phyloP scores from a whole-genome alignment of 2,797 vertebrate genomes.

The Denticeps clupeoides region DNA sequence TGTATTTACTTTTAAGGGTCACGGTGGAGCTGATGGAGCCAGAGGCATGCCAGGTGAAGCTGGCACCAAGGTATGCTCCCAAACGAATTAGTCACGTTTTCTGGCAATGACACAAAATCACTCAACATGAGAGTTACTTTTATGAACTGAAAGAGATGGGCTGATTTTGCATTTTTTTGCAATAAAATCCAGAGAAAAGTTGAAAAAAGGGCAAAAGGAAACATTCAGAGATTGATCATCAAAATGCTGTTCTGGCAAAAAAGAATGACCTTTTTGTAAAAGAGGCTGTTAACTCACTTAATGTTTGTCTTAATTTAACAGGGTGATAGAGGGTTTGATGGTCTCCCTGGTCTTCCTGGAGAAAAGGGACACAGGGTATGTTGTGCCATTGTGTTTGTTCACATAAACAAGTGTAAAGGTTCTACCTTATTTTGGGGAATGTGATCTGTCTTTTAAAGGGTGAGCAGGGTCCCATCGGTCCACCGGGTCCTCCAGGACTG shows the following conservation, averaged over 20 bases:
- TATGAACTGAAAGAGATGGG: too few species aligned
- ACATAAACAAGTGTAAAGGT: too few species aligned
- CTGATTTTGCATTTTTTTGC: too few species aligned
- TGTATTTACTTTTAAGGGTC: slow-evolving; percentile 61
- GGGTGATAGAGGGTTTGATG: slow-evolving; percentile 69
- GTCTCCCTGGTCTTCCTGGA: slow-evolving; percentile 66
- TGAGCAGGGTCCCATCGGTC: slow-evolving; percentile 75
- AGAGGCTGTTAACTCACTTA: neutral
- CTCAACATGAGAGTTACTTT: too few species aligned
- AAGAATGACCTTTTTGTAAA: neutral
- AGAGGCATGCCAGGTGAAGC: slow-evolving; percentile 91
- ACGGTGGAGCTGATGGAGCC: slow-evolving; percentile 83
- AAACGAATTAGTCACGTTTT: too few species aligned
- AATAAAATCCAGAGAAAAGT: neutral
- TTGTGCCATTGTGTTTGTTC: too few species aligned
- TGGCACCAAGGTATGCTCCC: slow-evolving; percentile 71
- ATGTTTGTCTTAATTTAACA: slow-evolving; percentile 26
- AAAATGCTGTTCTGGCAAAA: too few species aligned
- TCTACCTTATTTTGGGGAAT: too few species aligned
- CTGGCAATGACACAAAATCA: too few species aligned
- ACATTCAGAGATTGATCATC: neutral
- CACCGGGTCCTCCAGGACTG: slow-evolving; percentile 85
- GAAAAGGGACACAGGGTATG: slow-evolving; percentile 67
- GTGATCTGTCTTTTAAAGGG: slow-evolving; percentile 66
- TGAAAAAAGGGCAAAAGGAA: neutral